Base-by-base conservation (phyloP, 2,797 vertebrate species). In the Mallotus villosus region DNA sequence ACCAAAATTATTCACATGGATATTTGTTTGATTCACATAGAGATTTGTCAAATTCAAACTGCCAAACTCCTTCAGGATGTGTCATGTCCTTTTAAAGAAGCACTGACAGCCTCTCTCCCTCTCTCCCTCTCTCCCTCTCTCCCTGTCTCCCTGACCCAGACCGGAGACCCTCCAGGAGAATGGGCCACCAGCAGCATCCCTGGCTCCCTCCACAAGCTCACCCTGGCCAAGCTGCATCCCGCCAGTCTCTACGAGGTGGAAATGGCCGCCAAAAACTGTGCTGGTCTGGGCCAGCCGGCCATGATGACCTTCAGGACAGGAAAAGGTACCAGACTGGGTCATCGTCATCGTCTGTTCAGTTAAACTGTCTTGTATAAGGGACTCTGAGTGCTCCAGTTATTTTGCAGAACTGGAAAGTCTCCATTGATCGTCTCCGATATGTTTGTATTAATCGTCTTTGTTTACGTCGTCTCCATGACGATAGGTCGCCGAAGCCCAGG, bases 281-380 rank as follows among this genome's bases (percentile, higher is more conserved):
- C 95, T 0, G 97, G 97, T 1, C 84, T 97, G 75, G 96, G 97
- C 57, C 97, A 99, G 86, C 97, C 96, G 0, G 97, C 97, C 68
- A 99, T 99, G 97, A 96, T 99, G 93, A 99, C 97, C 77, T 99
- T 99, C 90, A 94, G 97, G 79, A 99, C 97, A 0, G 96, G 97
- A 87, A 94, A 93, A 89, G 84, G 91, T 91, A 85, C 41, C 49
- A 25, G 8, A 5, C 34, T 24, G 8, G 17, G 4, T 16, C 78
- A 91, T 41, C 34, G 24, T 22, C 4, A 63, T n/a, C 58, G 25
- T 27, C 14, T 25, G 25, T 60, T 6, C 60, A 7, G 27, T 55
- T 55, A 3, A 16, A 27, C 27, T 8, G 4, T 55, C 41, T 46
- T 2, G 14, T 46, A 11, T 46, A 46, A 46, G 12, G 11, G 41